Evolutionary conservation across 1,140 invertebrate genomes (phyloP).

Genomic region (Bombus picipes): DNA sequence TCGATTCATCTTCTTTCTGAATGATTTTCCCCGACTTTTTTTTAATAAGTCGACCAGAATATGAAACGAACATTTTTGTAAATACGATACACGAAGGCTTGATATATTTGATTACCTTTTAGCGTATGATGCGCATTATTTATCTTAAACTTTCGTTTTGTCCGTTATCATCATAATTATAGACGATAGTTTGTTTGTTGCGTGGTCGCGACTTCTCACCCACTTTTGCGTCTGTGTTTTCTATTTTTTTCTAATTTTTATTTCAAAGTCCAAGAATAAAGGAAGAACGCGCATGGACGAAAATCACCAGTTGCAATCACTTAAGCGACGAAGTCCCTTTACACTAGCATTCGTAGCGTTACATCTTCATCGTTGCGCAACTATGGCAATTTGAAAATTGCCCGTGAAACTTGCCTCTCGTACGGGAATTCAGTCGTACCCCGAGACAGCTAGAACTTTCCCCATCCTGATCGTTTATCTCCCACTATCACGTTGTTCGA

Average conservation of each 20-base stretch:
- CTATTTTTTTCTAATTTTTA: too few species aligned
- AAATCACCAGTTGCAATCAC: background rate
- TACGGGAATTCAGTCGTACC: background rate
- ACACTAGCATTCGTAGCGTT: background rate
- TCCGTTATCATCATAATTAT: too few species aligned
- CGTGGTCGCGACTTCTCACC: too few species aligned
- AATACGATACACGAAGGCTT: background rate
- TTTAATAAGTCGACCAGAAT: background rate
- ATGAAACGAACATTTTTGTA: background rate
- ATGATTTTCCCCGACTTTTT: background rate
- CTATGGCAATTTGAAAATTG: background rate
- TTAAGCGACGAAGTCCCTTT: background rate
- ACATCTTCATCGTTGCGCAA: background rate
- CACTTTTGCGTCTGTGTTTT: too few species aligned
- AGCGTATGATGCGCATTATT: background rate
- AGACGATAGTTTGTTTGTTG: too few species aligned
- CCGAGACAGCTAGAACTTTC: background rate
- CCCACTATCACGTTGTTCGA: background rate
- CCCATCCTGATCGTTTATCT: background rate
- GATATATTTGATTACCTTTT: background rate
- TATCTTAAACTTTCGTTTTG: background rate
- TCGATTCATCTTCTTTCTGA: background rate
- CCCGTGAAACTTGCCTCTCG: background rate
- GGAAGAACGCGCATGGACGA: background rate
- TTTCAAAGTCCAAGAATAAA: background rate